Evolutionary conservation across 92 coral and sea anemone genomes (phyloP).

Genomic region (Chrysogorgia sp.): DNA sequence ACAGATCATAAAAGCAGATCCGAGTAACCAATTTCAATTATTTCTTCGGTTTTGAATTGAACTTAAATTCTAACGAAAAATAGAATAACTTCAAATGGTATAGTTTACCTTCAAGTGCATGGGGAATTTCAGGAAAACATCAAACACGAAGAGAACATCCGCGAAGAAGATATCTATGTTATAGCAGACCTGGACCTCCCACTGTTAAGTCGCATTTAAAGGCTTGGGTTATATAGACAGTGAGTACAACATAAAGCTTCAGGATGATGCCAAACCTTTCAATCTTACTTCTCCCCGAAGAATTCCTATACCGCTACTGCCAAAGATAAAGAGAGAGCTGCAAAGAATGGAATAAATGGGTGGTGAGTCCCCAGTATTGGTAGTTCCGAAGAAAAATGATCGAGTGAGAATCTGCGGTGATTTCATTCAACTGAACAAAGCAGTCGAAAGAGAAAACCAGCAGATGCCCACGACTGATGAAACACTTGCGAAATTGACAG

Average conservation of each 20-base stretch:
- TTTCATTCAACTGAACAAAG: no score
- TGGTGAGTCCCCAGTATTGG: constrained; percentile 26
- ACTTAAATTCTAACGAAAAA: no score
- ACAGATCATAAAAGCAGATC: no score
- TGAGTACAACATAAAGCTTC: constrained; percentile 48
- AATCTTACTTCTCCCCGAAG: constrained; percentile 63
- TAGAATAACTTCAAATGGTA: no score
- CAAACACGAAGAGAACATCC: constrained; percentile 24
- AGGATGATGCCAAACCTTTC: constrained; percentile 49
- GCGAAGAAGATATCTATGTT: constrained; percentile 44
- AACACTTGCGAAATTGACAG: constrained; percentile 58
- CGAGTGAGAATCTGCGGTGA: constrained; percentile 59
- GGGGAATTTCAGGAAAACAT: constrained; percentile 39
- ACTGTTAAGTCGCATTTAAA: constrained; percentile 51
- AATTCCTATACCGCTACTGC: constrained; percentile 57
- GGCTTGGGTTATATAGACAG: constrained; percentile 68
- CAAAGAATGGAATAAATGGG: constrained; percentile 64
- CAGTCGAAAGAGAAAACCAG: constrained; percentile 48
- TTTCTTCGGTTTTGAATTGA: no score
- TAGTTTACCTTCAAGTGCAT: constrained; percentile 55
- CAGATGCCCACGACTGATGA: constrained; percentile 58
- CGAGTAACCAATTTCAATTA: no score
- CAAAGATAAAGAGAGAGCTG: constrained; percentile 59
- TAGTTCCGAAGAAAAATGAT: constrained; percentile 41
- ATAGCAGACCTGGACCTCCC: constrained; percentile 48